Evolutionary conservation across 2,888 invertebrate species (phyloP), one percentile per base, ranked within the genome.

Genomic region (Stenotaenia linearis): DNA sequence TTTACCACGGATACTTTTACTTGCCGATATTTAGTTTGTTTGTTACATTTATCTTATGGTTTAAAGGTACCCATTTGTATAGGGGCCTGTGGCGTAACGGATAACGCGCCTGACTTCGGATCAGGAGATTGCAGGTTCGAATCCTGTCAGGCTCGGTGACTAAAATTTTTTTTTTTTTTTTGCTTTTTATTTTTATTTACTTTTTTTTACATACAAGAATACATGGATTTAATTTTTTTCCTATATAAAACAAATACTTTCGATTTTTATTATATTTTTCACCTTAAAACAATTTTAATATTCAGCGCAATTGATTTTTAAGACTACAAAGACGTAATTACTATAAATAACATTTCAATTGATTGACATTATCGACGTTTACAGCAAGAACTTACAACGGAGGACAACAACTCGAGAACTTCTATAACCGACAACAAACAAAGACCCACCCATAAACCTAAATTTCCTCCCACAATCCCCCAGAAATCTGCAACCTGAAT

Each of bases 391-490:
- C 32, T 35, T 10, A 37, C 4, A n/a, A 75, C 30, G 32, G 75
- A 75, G 7, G 32, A 75, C 18, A 75, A 18, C 1, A 77, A 45
- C 23, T 77, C 77, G 0, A 77, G 21, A 18, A 77, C 37, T 45
- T 77, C 77, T 12, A 77, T 37, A 37, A 10, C 40, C 9, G 77
- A 77, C 18, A 77, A 9, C 21, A 77, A n/a, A 40, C 77, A 77
- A 21, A 77, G 40, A 23, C 77, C 77, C 1, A 77, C 45, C 77
- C 77, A 77, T 4, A 77, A n/a, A 9, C 77, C 45, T 23, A 77
- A 28, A 28, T 77, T 77, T 28, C 77, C 77, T 15, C 77, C 77
- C 15, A 77, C 23, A n/a, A 77, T 77, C 12, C 77, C 77, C 77
- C 40, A 77, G 37, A 77, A 77, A 45, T 77, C 77, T 1, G 77